Base-by-base conservation (phyloP, 2,113 vertebrate species). In the Phyllostomus discolor region DNA sequence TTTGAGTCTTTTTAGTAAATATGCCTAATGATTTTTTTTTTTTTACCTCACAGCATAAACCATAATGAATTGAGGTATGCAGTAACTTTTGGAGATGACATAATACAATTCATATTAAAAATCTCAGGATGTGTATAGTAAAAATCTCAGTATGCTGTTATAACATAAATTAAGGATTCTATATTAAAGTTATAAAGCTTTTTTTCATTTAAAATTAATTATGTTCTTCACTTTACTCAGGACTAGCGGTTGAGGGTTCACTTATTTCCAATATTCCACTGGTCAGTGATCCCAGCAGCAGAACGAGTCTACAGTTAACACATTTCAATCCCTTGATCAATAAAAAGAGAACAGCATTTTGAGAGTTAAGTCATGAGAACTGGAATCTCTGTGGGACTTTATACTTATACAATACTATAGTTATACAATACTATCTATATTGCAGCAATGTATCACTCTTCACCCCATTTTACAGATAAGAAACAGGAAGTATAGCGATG, bases 41-140 rank as follows among this genome's bases (percentile, higher is more conserved):
- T 97, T 90, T 50, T 14, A 95, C 57, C 19, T 96, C 85, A 38
- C 64, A 38, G 70, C 33, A 95, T 48, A 95, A 97, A 95, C 95
- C n/a, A 89, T 64, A 97, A 66, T 26, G 97, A 59, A 92, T 26
- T 90, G 92, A 92, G 46, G 59, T 81, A 66, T 19, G n/a, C 0
- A 83, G 33, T 57, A 95, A 88, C 89, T 95, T 88, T 59, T 4
- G 83, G 19, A 95, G 67, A 19, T 17, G 75, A 67, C 41, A 43
- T 69, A 59, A 96, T 62, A 91, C 54, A 92, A 82, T 93, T n/a
- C 76, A 62, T 43, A 82, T 91, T 93, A 70, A 97, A 67, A 50
- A 38, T 62, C n/a, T 73, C 92, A 88, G 12, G n/a, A 41, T 91
- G 50, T 46, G 2, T 73, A 80, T 5, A 76, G 41, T 43, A 43